These are phyloP conservation scores for Drosophila demipolita DNA, from an alignment of 2,888 invertebrate genomes.

Conservation along the genomic window DNA sequence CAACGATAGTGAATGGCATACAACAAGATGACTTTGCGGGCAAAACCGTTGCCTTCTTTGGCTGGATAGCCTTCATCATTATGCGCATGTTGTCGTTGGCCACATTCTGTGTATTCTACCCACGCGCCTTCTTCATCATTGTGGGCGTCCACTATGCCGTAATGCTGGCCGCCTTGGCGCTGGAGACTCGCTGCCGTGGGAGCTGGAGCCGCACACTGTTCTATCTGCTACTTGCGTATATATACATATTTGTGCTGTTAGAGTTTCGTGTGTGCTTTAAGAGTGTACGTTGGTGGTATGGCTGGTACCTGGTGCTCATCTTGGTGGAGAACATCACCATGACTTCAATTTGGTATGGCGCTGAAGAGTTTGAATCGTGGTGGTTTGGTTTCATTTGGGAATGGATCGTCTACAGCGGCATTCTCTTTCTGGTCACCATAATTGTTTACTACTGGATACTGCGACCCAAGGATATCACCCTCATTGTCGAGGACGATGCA, in stretches of 20 bases:
- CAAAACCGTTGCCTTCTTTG: slow-evolving; percentile 89
- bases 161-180: slow-evolving; percentile 88
- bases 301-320: slow-evolving; percentile 88
- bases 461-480: slow-evolving; percentile 87
- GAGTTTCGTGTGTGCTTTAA: slow-evolving; percentile 93
- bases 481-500: slow-evolving; percentile 81
- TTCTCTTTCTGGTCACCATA: slow-evolving; percentile 87
- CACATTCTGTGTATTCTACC: slow-evolving; percentile 89
- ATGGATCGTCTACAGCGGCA: slow-evolving; percentile 87
- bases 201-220: slow-evolving; percentile 87
- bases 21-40: slow-evolving; percentile 91
- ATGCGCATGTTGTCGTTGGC: slow-evolving; percentile 90
- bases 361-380: slow-evolving; percentile 87
- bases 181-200: slow-evolving; percentile 87
- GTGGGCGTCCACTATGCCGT: slow-evolving; percentile 88
- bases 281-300: slow-evolving; percentile 89
- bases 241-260: slow-evolving; percentile 91
- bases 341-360: slow-evolving; percentile 89
- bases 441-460: slow-evolving; percentile 88
- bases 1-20: slow-evolving; percentile 88
- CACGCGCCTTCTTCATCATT: slow-evolving; percentile 87
- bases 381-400: slow-evolving; percentile 90
- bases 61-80: slow-evolving; percentile 91
- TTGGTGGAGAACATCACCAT: slow-evolving; percentile 89
- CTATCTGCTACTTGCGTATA: slow-evolving; percentile 89